These are phyloP conservation scores for Drosophila meridionalis DNA, from an alignment of 2,888 invertebrate species.

Conservation along the genomic window DNA sequence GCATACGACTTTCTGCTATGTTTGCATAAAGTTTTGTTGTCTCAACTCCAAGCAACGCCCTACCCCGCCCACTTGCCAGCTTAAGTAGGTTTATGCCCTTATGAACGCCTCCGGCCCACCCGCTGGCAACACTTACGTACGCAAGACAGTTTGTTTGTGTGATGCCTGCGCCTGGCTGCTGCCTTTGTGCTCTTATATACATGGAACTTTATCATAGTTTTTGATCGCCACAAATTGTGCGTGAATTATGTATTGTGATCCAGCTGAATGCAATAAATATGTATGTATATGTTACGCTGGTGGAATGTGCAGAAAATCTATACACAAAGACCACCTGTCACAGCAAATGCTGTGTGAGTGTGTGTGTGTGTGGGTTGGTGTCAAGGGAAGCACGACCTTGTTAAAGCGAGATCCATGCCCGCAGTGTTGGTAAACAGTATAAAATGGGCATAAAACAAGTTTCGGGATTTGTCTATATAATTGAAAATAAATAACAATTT, in stretches of 20 bases:
- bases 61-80: slow-evolving; percentile 14
- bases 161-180: slow-evolving; percentile 2
- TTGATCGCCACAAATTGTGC: slow-evolving; percentile 73
- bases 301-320: slow-evolving; percentile 28
- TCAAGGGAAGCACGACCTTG: slow-evolving; percentile 10
- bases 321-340: slow-evolving; percentile 44
- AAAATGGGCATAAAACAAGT: slow-evolving; percentile 26
- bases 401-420: slow-evolving; percentile 24
- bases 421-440: slow-evolving; percentile 33
- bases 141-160: slow-evolving; percentile 9
- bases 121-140: slow-evolving; percentile 19
- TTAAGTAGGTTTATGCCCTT: slow-evolving; percentile 45
- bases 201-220: slow-evolving; percentile 64
- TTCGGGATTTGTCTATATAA: slow-evolving; percentile 33
- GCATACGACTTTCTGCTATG: slow-evolving; percentile 60
- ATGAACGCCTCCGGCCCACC: slow-evolving; percentile 34
- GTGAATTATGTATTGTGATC: slow-evolving; percentile 64
- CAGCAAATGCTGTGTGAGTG: slow-evolving; percentile 7
- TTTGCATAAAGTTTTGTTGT: slow-evolving; percentile 64
- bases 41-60: slow-evolving; percentile 16
- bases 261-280: slow-evolving; percentile 19
- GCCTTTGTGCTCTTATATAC: slow-evolving; percentile 43
- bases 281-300: slow-evolving; percentile 26
- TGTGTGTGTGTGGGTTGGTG: background rate
- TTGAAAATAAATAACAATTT: slow-evolving; percentile 59